phyloP scores from a whole-genome alignment of 1,140 invertebrate genomes.

The Ylistrum balloti region DNA sequence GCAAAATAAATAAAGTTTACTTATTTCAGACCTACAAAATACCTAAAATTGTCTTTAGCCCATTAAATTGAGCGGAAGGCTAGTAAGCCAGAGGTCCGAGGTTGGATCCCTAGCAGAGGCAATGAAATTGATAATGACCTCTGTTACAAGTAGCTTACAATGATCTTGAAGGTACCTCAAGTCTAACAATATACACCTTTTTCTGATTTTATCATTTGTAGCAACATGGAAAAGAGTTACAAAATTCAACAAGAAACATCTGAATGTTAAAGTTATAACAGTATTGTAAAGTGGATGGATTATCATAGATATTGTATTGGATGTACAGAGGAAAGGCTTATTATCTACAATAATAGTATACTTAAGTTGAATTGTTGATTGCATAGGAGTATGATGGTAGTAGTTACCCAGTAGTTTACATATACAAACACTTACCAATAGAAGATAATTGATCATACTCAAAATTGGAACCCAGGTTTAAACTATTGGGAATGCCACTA shows the following conservation, averaged over 20 bases:
- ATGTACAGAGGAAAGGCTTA: not conserved
- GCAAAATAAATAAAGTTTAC: too few relatives aligned
- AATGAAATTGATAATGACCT: too few relatives aligned
- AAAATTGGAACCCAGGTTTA: too few relatives aligned
- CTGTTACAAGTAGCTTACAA: not conserved
- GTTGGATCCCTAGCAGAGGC: too few relatives aligned
- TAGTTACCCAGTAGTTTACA: not conserved
- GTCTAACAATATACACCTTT: not conserved
- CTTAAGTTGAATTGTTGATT: not conserved
- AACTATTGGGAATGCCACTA: too few relatives aligned
- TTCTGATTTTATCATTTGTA: not conserved
- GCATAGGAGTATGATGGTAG: not conserved
- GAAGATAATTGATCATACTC: too few relatives aligned
- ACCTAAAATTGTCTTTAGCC: too few relatives aligned
- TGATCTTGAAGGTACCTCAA: not conserved
- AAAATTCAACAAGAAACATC: not conserved
- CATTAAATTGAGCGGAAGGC: too few relatives aligned
- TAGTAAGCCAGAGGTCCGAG: too few relatives aligned
- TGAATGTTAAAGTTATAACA: not conserved
- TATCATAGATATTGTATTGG: not conserved
- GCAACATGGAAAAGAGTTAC: not conserved
- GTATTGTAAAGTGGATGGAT: not conserved
- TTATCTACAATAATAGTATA: not conserved
- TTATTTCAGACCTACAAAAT: too few relatives aligned
- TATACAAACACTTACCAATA: not conserved